Evolutionary conservation across 2,797 vertebrate genomes (phyloP).

Genomic region (Poeciliopsis presidionis): DNA sequence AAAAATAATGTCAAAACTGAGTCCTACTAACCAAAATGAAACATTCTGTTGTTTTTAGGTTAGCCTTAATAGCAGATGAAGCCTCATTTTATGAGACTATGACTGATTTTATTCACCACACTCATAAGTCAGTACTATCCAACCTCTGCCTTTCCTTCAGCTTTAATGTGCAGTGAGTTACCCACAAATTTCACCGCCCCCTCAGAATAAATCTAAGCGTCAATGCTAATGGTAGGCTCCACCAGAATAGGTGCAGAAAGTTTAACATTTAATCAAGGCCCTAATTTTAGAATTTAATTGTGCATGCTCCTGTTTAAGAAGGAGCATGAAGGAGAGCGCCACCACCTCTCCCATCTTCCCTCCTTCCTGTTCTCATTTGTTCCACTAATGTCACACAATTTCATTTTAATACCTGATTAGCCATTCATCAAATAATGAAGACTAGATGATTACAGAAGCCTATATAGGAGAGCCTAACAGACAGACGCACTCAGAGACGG

Average conservation of each 20-base stretch:
- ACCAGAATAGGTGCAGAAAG: constrained; percentile 75
- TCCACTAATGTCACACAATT: constrained; percentile 73
- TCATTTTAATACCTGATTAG: constrained; percentile 86
- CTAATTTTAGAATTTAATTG: constrained; percentile 85
- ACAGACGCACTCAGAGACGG: constrained; percentile 20
- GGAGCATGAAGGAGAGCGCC: constrained; percentile 46
- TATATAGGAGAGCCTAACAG: constrained; percentile 27
- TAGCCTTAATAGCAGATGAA: not conserved
- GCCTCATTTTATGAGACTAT: not conserved
- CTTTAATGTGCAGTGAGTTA: constrained; percentile 2
- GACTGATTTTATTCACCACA: not conserved
- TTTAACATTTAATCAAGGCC: constrained; percentile 84
- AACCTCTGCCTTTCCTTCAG: constrained; percentile 2
- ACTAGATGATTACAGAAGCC: constrained; percentile 54
- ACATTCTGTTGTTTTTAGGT: not conserved
- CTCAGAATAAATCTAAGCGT: constrained; percentile 67
- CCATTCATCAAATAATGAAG: constrained; percentile 80
- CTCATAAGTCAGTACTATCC: not conserved
- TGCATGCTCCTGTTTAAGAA: constrained; percentile 67
- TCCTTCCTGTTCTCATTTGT: constrained; percentile 82
- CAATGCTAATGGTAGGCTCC: constrained; percentile 67
- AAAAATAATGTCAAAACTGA: not conserved
- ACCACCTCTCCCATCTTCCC: constrained; percentile 59
- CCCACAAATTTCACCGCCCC: constrained; percentile 20
- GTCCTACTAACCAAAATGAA: not conserved